Conservation (phyloP, 1,140 invertebrate species). For the Cydia fagiglandana region DNA sequence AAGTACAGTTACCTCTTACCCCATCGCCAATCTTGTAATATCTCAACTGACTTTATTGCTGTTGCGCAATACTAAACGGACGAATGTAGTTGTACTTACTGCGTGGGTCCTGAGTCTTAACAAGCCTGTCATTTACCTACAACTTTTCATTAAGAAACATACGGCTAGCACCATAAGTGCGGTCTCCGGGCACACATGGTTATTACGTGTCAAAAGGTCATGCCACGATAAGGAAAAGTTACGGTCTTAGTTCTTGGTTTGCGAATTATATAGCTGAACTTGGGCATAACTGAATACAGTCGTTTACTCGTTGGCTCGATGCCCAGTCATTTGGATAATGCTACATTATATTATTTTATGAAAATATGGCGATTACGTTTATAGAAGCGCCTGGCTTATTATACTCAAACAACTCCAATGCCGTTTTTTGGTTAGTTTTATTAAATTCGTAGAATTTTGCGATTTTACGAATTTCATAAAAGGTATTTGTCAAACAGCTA, state of each 20-base stretch:
- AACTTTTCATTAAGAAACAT: not conserved
- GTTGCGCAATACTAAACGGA: not conserved
- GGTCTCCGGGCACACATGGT: too few species aligned
- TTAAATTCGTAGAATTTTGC: too few species aligned
- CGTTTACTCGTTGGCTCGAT: not conserved
- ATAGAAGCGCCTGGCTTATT: not conserved
- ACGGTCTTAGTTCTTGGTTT: too few species aligned
- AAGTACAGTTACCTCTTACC: too few species aligned
- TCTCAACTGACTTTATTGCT: not conserved
- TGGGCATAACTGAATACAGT: not conserved
- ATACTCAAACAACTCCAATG: too few species aligned
- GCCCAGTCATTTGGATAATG: not conserved
- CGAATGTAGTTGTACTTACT: not conserved
- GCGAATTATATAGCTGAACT: not conserved
- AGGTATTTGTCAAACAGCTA: too few species aligned
- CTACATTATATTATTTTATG: not conserved
- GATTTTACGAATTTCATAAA: too few species aligned
- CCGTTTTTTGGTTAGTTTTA: too few species aligned
- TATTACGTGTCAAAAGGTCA: too few species aligned
- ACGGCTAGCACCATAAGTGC: too few species aligned
- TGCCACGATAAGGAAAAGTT: too few species aligned
- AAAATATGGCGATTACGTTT: not conserved
- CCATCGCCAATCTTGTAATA: too few species aligned
- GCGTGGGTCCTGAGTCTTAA: not conserved
- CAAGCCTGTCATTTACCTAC: not conserved